phyloP scores from a whole-genome alignment of 92 coral and sea anemone genomes.

The Zoanthus sansibaricus region DNA sequence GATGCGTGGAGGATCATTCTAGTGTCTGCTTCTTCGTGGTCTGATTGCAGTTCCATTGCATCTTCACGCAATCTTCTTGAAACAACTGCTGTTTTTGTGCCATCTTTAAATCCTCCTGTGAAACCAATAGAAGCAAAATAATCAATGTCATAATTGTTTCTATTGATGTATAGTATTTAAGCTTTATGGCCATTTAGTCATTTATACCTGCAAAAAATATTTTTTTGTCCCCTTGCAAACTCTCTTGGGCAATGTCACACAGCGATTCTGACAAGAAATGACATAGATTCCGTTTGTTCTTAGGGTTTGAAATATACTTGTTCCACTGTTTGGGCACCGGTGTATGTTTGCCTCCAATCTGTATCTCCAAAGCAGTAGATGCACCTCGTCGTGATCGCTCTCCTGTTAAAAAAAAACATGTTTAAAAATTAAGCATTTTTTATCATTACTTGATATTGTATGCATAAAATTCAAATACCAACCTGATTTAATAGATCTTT shows the following conservation, averaged over 20 bases:
- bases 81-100: constrained; percentile 1
- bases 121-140: neutral
- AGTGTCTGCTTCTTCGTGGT: constrained; percentile 25
- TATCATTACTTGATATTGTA: neutral
- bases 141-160: neutral
- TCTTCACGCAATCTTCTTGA: constrained; percentile 23
- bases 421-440: neutral
- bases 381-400: constrained; percentile 8
- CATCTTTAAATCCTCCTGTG: constrained; percentile 3
- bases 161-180: neutral
- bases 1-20: constrained; percentile 10
- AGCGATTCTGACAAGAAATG: constrained; percentile 1
- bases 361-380: constrained; percentile 7
- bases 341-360: neutral
- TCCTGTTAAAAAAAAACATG: neutral
- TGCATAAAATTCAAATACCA: neutral
- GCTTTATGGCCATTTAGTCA: neutral
- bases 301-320: constrained; percentile 3
- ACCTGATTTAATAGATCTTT: constrained; percentile 61
- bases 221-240: constrained; percentile 2
- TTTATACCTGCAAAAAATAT: neutral
- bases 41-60: neutral
- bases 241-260: constrained; percentile 7
- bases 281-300: constrained; percentile 12
- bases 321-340: constrained; percentile 15